Evolutionary conservation across 1,140 invertebrate genomes (phyloP), one percentile per base, ranked within the genome.

Genomic region (Drosophila pachea): DNA sequence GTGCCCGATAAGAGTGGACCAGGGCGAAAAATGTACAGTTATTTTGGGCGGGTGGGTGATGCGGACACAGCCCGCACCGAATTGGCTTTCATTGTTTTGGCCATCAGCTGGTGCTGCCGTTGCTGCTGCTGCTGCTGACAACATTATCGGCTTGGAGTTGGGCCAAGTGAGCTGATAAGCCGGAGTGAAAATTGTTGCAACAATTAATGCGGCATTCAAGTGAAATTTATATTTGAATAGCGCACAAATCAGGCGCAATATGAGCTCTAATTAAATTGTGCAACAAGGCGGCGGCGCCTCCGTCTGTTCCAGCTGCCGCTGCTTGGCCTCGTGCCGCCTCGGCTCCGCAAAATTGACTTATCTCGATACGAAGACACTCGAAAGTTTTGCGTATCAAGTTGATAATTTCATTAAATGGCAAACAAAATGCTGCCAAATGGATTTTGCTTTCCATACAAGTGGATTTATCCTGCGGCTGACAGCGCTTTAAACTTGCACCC

Each of bases 381-480:
- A 68, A 83, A 74, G 67, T 76, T 68, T 71, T 76, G 65, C 78
- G 60, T 55, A 78, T 78, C 75, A 72, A 83, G 73, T 83, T 83
- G 81, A 84, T 83, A 83, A 83, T 76, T 84, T 67, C 49, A 76
- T 83, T 83, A 73, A 65, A 67, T 70, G 79, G 55, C 68, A 78
- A 78, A 83, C 75, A 78, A 84, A 83, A 84, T 47, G 58, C 49
- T 38, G 36, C 50, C 66, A 69, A 69, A 69, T 75, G 62, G 43
- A 64, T 58, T 67, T 72, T 42, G 16, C 33, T 42, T 43, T 14
- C 7, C 12, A 38, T 45, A 56, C 38, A 59, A 52, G 48, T 45
- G 40, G 68, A 62, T 65, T 79, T 68, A 61, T 50, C 43, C 38
- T 56, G 54, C 40, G 54, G 54, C 54, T 56, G 40, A 4, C 40